phyloP scores from a whole-genome alignment of 2,797 vertebrate species.

The Epinephelus awoara region DNA sequence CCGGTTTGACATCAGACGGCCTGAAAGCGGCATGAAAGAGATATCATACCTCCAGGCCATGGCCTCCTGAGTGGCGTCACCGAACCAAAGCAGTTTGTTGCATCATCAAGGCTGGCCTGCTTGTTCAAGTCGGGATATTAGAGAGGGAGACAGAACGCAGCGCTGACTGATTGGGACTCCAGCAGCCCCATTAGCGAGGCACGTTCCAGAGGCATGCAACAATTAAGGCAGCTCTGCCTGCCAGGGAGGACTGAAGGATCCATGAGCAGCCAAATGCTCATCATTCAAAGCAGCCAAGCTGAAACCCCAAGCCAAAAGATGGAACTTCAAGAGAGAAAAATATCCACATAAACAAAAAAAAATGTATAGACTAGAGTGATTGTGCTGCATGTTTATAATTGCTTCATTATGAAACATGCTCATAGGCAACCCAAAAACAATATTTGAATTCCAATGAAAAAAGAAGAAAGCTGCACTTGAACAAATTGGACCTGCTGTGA shows the following conservation, averaged over 20 bases:
- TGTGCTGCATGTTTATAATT: conserved; percentile 38
- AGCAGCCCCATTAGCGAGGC: conserved; percentile 67
- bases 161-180: conserved; percentile 60
- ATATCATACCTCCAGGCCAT: conserved; percentile 46
- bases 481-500: conserved; percentile 26
- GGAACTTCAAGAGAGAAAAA: conserved; percentile 48
- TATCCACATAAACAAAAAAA: conserved; percentile 43
- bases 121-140: conserved; percentile 47
- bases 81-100: conserved; percentile 52
- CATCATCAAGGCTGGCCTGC: conserved; percentile 63
- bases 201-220: conserved; percentile 72
- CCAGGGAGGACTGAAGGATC: conserved; percentile 66
- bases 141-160: conserved; percentile 37
- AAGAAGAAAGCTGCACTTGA: conserved; percentile 19
- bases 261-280: conserved; percentile 61
- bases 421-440: conserved; percentile 3
- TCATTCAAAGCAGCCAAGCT: conserved; percentile 66
- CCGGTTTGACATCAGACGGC: conserved; percentile 65
- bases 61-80: conserved; percentile 42
- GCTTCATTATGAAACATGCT: conserved; percentile 43
- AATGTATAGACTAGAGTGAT: conserved; percentile 28
- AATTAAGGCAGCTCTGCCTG: conserved; percentile 67
- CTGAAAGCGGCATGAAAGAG: conserved; percentile 59
- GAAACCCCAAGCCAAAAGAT: conserved; percentile 60
- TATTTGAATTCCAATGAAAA: conserved; percentile 19